These are phyloP conservation scores for Copsychus sechellarum DNA, from an alignment of 2,113 vertebrate genomes.

Conservation along the genomic window DNA sequence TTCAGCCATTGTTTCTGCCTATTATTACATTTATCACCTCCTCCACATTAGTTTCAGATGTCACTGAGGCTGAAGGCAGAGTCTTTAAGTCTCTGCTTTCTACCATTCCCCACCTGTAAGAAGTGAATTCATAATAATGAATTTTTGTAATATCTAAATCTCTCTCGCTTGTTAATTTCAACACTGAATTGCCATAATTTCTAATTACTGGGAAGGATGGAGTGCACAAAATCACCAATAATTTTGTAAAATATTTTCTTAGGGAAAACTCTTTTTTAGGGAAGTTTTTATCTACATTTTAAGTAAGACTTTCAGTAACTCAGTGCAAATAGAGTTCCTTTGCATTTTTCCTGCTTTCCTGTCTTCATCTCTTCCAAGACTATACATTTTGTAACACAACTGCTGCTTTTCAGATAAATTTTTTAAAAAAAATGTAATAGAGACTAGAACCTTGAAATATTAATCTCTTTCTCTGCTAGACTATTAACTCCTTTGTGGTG, in stretches of 20 bases:
- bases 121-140: not conserved
- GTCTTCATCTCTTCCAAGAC: not conserved
- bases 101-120: not conserved
- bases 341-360: not conserved
- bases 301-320: not conserved
- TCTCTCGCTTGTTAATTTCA: not conserved
- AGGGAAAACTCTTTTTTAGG: not conserved
- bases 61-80: not conserved
- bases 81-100: not conserved
- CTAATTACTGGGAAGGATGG: not conserved
- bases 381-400: not conserved
- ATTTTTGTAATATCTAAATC: not conserved
- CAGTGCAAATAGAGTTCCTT: not conserved
- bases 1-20: not conserved
- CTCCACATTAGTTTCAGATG: not conserved
- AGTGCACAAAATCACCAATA: not conserved
- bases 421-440: not conserved
- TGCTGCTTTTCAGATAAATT: not conserved
- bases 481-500: not conserved
- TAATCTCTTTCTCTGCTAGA: not conserved
- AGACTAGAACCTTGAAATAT: not conserved
- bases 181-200: not conserved
- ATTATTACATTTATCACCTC: not conserved
- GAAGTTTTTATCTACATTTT: not conserved
- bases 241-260: not conserved